These are phyloP conservation scores for Oryzias celebensis DNA, from an alignment of 2,113 vertebrate species.

Conservation along the genomic window DNA sequence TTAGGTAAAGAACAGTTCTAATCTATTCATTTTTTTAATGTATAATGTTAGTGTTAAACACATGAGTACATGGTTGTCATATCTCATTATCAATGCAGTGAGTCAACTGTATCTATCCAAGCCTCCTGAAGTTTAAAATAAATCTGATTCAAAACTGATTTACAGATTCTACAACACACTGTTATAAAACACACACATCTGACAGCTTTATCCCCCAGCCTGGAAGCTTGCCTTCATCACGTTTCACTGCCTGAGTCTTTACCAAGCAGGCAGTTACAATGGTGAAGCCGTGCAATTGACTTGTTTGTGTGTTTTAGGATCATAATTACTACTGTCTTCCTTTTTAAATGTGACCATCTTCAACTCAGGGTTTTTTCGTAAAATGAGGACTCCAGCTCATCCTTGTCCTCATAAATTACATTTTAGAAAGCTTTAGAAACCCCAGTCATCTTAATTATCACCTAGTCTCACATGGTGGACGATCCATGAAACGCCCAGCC, in stretches of 20 bases:
- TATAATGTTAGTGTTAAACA: constrained; percentile 5
- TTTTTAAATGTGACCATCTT: constrained; percentile 14
- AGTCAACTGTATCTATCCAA: constrained; percentile 17
- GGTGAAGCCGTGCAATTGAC: constrained; percentile 35
- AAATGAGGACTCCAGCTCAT: constrained; percentile 37
- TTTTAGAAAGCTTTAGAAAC: constrained; percentile 74
- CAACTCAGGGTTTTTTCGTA: constrained; percentile 34
- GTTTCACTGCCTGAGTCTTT: constrained; percentile 33
- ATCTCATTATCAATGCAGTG: constrained; percentile 31
- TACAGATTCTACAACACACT: constrained; percentile 42
- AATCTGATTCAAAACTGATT: constrained; percentile 62
- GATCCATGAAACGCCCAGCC: constrained; percentile 32
- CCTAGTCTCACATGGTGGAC: constrained; percentile 15
- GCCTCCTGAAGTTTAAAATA: constrained; percentile 49
- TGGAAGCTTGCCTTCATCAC: constrained; percentile 49
- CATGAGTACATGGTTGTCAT: constrained; percentile 7
- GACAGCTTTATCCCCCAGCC: constrained; percentile 49
- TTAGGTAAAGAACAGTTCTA: neutral
- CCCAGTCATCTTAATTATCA: constrained; percentile 43
- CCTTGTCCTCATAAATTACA: constrained; percentile 79
- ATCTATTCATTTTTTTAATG: neutral
- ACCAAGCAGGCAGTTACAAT: constrained; percentile 18
- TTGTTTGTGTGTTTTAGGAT: constrained; percentile 54
- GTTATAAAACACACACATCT: constrained; percentile 57
- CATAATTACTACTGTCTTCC: constrained; percentile 47